A percentile compares a stretch with the other conserved stretches of the same genome.
Conservation (phyloP, 1,140 invertebrate species). For the Frieseomelitta varia region DNA sequence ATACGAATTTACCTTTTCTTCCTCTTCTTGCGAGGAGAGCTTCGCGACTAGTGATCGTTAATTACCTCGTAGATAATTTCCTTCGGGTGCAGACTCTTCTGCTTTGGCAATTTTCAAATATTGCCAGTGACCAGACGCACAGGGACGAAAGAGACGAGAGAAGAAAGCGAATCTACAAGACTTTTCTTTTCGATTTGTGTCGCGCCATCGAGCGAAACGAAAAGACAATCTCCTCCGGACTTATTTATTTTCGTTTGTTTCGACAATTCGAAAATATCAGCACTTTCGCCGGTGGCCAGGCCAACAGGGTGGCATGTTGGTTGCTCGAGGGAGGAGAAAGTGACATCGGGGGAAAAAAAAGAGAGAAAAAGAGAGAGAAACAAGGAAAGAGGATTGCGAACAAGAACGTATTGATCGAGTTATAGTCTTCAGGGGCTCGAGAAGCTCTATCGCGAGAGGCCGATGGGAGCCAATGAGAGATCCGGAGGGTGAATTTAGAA, state of each 20-base stretch:
- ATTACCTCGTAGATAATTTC: slow-evolving; percentile 63
- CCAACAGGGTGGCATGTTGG: neutral
- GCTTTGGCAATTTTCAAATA: slow-evolving; percentile 43
- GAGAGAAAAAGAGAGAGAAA: too few species aligned
- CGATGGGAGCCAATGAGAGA: slow-evolving; percentile 40
- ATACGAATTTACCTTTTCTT: neutral
- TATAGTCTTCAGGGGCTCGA: slow-evolving; percentile 44
- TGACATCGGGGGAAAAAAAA: neutral
- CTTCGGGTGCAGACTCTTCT: slow-evolving; percentile 14
- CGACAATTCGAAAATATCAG: slow-evolving; percentile 44
- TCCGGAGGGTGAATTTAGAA: slow-evolving; percentile 45
- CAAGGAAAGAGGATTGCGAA: slow-evolving; percentile 3
- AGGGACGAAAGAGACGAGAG: neutral
- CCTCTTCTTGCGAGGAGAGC: neutral
- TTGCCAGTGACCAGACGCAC: neutral
- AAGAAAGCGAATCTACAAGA: slow-evolving; percentile 1
- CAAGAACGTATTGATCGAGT: slow-evolving; percentile 53
- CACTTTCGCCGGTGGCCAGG: slow-evolving; percentile 8
- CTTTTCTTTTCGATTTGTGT: too few species aligned
- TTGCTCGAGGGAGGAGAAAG: neutral
- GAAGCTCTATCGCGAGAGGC: slow-evolving; percentile 21
- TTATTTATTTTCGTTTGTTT: slow-evolving; percentile 15
- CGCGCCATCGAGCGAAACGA: too few species aligned
- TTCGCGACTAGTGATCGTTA: slow-evolving; percentile 71
- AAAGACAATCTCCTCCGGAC: too few species aligned